Conservation (phyloP, 2,797 vertebrate genomes). For the Pogoniulus pusillus region DNA sequence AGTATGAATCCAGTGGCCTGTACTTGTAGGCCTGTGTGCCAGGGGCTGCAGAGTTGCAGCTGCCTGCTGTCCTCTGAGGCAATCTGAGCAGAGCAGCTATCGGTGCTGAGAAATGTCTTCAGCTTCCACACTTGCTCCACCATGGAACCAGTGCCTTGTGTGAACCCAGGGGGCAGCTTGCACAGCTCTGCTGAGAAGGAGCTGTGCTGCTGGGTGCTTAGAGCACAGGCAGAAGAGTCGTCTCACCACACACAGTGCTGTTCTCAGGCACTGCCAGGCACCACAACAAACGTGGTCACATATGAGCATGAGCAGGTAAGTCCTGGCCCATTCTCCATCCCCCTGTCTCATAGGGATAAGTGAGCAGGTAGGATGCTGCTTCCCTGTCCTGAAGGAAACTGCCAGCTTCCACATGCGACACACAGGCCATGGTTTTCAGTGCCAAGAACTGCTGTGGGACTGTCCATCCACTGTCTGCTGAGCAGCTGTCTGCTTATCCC, state of each 20-base stretch:
- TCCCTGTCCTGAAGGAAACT: neutral
- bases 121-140: neutral
- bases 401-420: neutral
- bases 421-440: neutral
- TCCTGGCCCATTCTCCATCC: neutral
- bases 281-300: neutral
- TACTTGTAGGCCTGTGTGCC: neutral
- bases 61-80: neutral
- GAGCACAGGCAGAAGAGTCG: rapidly evolving
- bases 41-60: neutral
- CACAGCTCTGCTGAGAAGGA: neutral
- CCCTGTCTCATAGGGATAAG: neutral
- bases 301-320: neutral
- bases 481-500: neutral
- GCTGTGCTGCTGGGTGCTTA: neutral
- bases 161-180: neutral
- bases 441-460: neutral
- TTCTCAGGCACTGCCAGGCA: neutral
- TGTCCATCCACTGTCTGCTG: neutral
- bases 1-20: neutral
- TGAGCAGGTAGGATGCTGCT: rapidly evolving
- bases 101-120: neutral
- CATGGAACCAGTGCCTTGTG: neutral
- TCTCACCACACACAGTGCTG: neutral
- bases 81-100: rapidly evolving